Base-by-base conservation (phyloP, 2,797 vertebrate species). In the Dryobates pubescens region DNA sequence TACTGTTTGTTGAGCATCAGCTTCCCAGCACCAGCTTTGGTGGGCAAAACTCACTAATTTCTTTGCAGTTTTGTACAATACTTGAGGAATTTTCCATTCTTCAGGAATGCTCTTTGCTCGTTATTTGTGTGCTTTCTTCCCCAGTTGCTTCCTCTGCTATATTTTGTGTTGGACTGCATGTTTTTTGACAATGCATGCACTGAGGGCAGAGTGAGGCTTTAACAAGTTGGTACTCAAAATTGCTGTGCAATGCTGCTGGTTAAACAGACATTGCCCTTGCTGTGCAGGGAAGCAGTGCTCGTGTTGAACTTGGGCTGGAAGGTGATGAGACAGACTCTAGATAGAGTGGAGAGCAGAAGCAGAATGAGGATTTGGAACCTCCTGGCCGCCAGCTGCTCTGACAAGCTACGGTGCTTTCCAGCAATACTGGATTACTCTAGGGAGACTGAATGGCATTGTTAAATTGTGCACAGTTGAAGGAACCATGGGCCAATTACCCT, bases 301-400 rank as follows among this genome's bases (percentile, higher is more conserved):
- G 30, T n/a, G 23, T 43, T 71, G 38, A 58, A 41, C 29, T 67
- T 10, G 30, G 36, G 23, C 61, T 79, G 76, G 49, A 64, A 61
- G 29, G 36, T n/a, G 67, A 56, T 29, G 29, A 79, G n/a, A 58
- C 34, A 81, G 26, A 23, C 30, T 14, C 34, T n/a, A 6, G 18
- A 53, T 0, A 0, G 22, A 34, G 27, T 0, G 4, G 17, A 70
- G 0, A 57, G n/a, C 0, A 0, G 36, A 76, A 75, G n/a, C 11
- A 51, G 36, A 91, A 62, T 0, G 2, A 84, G 68, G 67, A 87
- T 68, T 82, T 54, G 64, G 54, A 76, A 27, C 11, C 30, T 74
- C 43, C 57, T 49, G 53, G 34, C 59, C 71, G 56, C 49, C 38
- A 82, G 71, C 72, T 86, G 41, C 32, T 93, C 68, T 73, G 41